Conservation (phyloP, 2,888 invertebrate genomes). For the Dione vanillae region DNA sequence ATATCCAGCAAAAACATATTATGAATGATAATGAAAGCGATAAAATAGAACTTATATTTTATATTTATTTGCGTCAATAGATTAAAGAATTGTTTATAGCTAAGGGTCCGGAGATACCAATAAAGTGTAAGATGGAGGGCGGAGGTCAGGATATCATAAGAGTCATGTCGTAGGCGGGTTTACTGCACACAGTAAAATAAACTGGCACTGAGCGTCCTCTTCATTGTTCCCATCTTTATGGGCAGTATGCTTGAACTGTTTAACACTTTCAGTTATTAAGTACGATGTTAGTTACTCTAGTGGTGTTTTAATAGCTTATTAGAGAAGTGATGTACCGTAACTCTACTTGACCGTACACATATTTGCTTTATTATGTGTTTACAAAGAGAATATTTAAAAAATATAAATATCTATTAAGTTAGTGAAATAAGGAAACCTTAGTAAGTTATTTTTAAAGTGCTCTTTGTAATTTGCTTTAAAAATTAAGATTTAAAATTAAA, state of each 20-base stretch:
- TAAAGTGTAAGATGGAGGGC: conserved; percentile 61
- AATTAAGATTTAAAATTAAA: not conserved
- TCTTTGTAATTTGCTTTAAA: not conserved
- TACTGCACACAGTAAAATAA: conserved; percentile 79
- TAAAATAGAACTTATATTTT: conserved; percentile 17
- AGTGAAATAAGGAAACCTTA: too few relatives aligned
- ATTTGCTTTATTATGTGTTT: not conserved
- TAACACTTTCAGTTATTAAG: conserved; percentile 63
- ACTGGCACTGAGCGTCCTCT: conserved; percentile 68
- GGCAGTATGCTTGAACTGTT: conserved; percentile 67
- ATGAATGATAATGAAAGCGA: conserved; percentile 2
- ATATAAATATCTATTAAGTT: not conserved
- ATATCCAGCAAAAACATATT: not conserved
- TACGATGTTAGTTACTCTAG: conserved; percentile 15
- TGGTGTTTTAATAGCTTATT: conserved; percentile 19
- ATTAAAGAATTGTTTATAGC: conserved; percentile 48
- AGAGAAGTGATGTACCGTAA: conserved; percentile 7
- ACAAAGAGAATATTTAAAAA: not conserved
- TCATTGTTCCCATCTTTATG: conserved; percentile 76
- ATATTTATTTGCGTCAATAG: conserved; percentile 20
- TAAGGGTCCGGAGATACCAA: conserved; percentile 49
- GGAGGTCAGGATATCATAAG: conserved; percentile 77
- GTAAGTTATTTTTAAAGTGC: too few relatives aligned
- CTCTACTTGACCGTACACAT: not conserved
- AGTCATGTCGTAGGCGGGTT: conserved; percentile 77